A percentile compares a stretch with the other conserved stretches of the same genome.
phyloP scores from a whole-genome alignment of 2,888 invertebrate species.

The Aleiodes testaceus region DNA sequence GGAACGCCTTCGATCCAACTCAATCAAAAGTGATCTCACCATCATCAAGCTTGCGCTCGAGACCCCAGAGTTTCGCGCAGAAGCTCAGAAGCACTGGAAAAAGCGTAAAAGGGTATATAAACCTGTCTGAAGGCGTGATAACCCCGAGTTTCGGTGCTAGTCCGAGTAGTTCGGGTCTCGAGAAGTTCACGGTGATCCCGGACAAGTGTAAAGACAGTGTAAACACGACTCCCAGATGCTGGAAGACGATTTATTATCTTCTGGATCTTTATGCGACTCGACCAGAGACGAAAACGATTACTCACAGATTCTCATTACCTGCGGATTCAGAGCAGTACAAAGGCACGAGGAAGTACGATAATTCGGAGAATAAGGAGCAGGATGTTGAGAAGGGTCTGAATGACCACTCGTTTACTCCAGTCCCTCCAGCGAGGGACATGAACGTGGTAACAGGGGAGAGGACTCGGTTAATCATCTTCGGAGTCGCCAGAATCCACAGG shows the following conservation, averaged over 20 bases:
- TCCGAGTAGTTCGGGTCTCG: conserved; percentile 77
- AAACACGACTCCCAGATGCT: conserved; percentile 84
- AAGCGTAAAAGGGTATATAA: conserved; percentile 89
- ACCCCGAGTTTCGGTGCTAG: conserved; percentile 81
- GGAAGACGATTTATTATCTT: conserved; percentile 95
- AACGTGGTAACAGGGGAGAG: conserved; percentile 76
- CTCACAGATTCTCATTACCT: conserved; percentile 84
- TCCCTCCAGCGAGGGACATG: conserved; percentile 63
- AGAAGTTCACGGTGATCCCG: conserved; percentile 74
- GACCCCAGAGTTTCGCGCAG: conserved; percentile 92
- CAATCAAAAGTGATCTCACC: conserved; percentile 74
- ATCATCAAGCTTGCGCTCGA: conserved; percentile 75
- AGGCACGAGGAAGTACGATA: conserved; percentile 75
- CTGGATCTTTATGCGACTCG: conserved; percentile 94
- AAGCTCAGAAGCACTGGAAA: conserved; percentile 89
- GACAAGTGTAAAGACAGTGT: conserved; percentile 73
- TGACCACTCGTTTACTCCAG: conserved; percentile 72
- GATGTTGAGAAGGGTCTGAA: conserved; percentile 76
- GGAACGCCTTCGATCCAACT: conserved; percentile 59
- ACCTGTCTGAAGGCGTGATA: conserved; percentile 83
- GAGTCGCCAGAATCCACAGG: conserved; percentile 89
- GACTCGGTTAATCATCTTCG: conserved; percentile 88
- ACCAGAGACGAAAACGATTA: conserved; percentile 95
- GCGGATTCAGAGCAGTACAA: conserved; percentile 83
- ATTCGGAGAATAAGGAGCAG: conserved; percentile 76